These are phyloP conservation scores for Craseonycteris thonglongyai DNA, from an alignment of 2,113 vertebrate species.

Conservation along the genomic window DNA sequence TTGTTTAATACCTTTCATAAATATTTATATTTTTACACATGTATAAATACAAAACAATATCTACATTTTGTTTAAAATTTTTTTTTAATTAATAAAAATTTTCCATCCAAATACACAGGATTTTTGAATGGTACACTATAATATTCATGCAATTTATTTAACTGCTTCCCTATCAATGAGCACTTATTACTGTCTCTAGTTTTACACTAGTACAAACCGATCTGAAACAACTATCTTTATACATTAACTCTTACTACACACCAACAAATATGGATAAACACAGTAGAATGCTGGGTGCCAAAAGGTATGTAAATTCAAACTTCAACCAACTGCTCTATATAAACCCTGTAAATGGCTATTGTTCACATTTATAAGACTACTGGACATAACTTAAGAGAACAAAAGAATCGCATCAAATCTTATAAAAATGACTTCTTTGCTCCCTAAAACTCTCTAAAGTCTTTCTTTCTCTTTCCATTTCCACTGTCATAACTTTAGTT, in stretches of 20 bases:
- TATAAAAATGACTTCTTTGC: not conserved
- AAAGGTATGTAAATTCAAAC: not conserved
- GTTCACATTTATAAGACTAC: not conserved
- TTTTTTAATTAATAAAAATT: not conserved
- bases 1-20: not conserved
- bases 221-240: not conserved
- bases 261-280: not conserved
- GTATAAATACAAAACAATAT: not conserved
- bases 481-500: not conserved
- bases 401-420: not conserved
- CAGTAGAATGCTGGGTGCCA: not conserved
- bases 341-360: not conserved
- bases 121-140: not conserved
- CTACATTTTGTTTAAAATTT: not conserved
- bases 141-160: not conserved
- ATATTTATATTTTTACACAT: not conserved
- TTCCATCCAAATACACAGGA: not conserved
- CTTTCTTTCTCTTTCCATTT: not conserved
- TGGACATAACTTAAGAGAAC: not conserved
- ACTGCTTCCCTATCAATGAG: not conserved
- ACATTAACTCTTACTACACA: not conserved
- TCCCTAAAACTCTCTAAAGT: not conserved
- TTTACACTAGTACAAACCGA: not conserved
- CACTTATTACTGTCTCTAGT: not conserved
- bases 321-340: not conserved